Conservation (phyloP, 1,140 invertebrate species). For the Papilio polytes region DNA sequence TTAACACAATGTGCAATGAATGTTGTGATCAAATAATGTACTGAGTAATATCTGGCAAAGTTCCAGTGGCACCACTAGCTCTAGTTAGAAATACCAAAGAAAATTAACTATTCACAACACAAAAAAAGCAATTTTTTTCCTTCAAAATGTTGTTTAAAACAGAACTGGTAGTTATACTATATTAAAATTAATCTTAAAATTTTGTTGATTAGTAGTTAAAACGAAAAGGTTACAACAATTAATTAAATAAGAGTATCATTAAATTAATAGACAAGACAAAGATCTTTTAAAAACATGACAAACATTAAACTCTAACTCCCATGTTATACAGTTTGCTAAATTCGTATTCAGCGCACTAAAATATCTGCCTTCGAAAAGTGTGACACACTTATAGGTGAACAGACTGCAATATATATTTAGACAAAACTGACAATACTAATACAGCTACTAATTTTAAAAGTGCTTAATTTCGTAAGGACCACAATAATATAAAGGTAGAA, state of each 20-base stretch:
- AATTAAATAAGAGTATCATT: neutral
- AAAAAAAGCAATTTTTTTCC: neutral
- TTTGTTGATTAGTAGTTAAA: neutral
- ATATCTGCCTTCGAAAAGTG: conserved; percentile 46
- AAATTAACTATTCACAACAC: neutral
- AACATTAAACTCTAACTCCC: neutral
- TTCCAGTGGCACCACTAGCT: neutral
- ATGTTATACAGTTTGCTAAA: conserved; percentile 23
- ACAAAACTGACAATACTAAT: conserved; percentile 39
- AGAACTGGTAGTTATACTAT: no score
- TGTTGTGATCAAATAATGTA: conserved; percentile 19
- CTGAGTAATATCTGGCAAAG: conserved; percentile 17
- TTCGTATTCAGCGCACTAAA: conserved; percentile 47
- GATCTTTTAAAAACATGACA: neutral
- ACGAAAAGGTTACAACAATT: neutral
- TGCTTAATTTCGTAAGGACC: neutral
- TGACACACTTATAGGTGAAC: conserved; percentile 60
- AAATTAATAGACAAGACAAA: neutral
- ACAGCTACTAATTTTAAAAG: neutral
- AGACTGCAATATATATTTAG: conserved; percentile 57
- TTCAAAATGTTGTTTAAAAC: no score
- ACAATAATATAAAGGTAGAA: neutral
- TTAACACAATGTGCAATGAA: neutral
- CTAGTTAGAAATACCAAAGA: neutral
- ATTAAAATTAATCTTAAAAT: neutral